Evolutionary conservation across 92 coral and sea anemone species (phyloP).

Genomic region (Paramuricea clavata): DNA sequence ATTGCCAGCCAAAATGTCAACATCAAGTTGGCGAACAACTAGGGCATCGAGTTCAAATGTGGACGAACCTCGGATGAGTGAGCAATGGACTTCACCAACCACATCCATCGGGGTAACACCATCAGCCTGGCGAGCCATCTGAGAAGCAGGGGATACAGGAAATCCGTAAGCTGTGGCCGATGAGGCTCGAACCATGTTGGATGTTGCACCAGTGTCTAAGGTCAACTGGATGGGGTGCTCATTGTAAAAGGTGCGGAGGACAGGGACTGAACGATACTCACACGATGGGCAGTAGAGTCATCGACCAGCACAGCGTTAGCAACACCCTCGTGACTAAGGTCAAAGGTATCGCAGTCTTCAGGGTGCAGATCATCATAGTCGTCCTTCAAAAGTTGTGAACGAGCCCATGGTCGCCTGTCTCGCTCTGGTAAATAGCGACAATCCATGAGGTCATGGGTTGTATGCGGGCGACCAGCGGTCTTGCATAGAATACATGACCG

Average conservation of each 20-base stretch:
- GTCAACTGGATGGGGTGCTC: constrained; percentile 61
- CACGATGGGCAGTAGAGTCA: too few species aligned
- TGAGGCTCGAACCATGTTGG: constrained; percentile 59
- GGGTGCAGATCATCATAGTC: too few species aligned
- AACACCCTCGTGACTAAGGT: background rate
- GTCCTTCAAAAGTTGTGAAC: too few species aligned
- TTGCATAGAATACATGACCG: constrained; percentile 55
- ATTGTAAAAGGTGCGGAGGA: constrained; percentile 34
- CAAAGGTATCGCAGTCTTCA: too few species aligned
- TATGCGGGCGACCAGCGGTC: constrained; percentile 54
- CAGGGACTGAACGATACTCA: too few species aligned
- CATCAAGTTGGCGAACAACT: too few species aligned
- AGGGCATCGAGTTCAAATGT: too few species aligned
- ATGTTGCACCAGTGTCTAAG: constrained; percentile 66
- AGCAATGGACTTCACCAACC: too few species aligned
- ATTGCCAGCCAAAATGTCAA: constrained; percentile 69
- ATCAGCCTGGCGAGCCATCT: constrained; percentile 71
- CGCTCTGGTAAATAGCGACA: constrained; percentile 41
- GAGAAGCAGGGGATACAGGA: constrained; percentile 55
- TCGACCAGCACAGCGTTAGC: background rate
- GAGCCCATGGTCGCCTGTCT: constrained; percentile 14
- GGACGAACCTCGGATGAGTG: constrained; percentile 45
- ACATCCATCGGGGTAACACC: constrained; percentile 74
- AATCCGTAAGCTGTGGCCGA: too few species aligned
- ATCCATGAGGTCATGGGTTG: constrained; percentile 23